Evolutionary conservation across 2,888 invertebrate genomes (phyloP).

Genomic region (Cephus sareptanus): DNA sequence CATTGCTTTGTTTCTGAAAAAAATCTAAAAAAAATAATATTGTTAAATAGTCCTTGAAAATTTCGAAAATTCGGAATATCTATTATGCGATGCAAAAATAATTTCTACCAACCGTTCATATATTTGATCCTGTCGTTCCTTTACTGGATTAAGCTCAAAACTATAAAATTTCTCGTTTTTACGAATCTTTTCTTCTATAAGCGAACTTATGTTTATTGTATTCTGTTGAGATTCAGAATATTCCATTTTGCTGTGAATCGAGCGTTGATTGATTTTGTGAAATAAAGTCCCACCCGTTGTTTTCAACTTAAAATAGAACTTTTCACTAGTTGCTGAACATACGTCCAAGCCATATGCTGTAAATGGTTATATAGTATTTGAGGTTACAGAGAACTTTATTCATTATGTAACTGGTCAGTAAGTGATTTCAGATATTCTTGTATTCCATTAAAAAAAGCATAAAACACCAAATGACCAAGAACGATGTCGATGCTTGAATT

Average conservation of each 20-base stretch:
- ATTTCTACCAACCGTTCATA: constrained; percentile 43
- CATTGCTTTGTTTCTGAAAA: constrained; percentile 37
- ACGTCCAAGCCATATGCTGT: too few relatives aligned
- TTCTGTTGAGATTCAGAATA: neutral
- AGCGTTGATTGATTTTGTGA: too few relatives aligned
- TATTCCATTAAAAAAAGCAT: neutral
- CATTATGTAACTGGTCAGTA: too few relatives aligned
- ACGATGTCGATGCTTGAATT: neutral
- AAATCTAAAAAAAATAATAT: constrained; percentile 33
- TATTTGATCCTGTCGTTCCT: constrained; percentile 23
- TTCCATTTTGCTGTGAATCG: too few relatives aligned
- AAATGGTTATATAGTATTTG: too few relatives aligned
- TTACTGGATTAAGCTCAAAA: constrained; percentile 44
- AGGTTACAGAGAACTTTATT: too few relatives aligned
- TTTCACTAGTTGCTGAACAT: too few relatives aligned
- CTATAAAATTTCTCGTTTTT: constrained; percentile 45
- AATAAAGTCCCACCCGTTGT: too few relatives aligned
- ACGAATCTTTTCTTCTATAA: constrained; percentile 33
- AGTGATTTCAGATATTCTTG: neutral
- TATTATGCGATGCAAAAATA: too few relatives aligned
- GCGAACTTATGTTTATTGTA: constrained; percentile 9
- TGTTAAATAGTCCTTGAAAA: neutral
- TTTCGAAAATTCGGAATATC: neutral
- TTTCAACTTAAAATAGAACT: too few relatives aligned
- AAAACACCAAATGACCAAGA: neutral